Base-by-base conservation (phyloP, 2,888 invertebrate genomes). In the Troides aeacus region DNA sequence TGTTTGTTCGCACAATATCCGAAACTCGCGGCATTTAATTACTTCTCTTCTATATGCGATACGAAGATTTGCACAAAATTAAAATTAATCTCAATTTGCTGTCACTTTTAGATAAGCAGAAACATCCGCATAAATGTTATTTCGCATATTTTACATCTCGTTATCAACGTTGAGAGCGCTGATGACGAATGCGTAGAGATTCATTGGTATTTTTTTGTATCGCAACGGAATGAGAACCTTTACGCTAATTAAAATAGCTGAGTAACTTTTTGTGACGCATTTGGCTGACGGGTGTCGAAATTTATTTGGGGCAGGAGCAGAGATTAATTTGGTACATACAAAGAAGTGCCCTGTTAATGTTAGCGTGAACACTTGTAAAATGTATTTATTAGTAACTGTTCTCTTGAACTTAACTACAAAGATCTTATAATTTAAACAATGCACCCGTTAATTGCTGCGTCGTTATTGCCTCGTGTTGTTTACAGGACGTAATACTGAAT, bases 231-330 rank as follows among this genome's bases (percentile, higher is more conserved):
- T 83, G 78, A 77, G 82, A 86, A 87, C 83, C 85, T 86, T 86
- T 82, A 89, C 89, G 87, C 88, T 87, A 92, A 91, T 92, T 92
- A 92, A 92, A 91, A 92, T 92, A 89, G 88, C 84, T 89, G 79
- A 83, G 85, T 79, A 80, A 82, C 82, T 90, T 90, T 91, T 91
- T 92, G 86, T 87, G 77, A 79, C 79, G 73, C 81, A 76, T 77
- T 78, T 73, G 79, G 77, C 83, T 82, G 88, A 87, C 88, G 87
- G 86, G 87, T 87, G 82, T 82, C 83, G 84, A 82, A 83, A 81
- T 85, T 81, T 87, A 87, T 89, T 88, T 87, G 80, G 87, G 85
- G 80, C 85, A 85, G 81, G 80, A 82, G 81, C 77, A 81, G 86
- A 85, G 85, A 88, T 86, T 89, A 87, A 88, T 88, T 87, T 80